Conservation (phyloP, 2,888 invertebrate species). For the Apamea epomidion region DNA sequence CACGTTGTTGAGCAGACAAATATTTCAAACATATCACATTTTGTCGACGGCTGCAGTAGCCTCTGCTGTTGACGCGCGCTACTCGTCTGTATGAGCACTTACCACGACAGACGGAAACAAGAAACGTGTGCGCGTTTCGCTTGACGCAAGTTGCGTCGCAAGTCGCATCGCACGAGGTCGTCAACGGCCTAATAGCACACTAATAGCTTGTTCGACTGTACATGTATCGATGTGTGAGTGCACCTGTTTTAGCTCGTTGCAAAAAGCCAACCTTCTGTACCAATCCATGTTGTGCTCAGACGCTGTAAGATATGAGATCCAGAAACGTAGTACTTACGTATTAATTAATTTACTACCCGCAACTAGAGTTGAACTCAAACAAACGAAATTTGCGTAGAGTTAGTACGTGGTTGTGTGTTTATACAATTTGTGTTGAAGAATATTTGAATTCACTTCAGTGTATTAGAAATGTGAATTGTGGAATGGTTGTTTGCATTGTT, state of each 20-base stretch:
- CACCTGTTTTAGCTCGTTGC: background rate
- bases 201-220: background rate
- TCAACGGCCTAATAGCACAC: no score
- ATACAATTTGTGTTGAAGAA: constrained; percentile 61
- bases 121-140: no score
- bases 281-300: background rate
- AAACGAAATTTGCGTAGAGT: constrained; percentile 55
- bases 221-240: background rate
- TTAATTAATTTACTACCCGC: constrained; percentile 74
- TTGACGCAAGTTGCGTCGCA: no score
- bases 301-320: constrained; percentile 62
- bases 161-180: no score
- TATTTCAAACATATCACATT: no score
- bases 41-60: no score
- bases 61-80: no score
- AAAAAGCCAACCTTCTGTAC: background rate
- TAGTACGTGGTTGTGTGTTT: constrained; percentile 45
- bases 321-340: constrained; percentile 66
- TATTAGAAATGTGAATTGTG: constrained; percentile 32
- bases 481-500: constrained; percentile 5
- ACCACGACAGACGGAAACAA: no score
- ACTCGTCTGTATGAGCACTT: no score
- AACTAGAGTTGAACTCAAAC: constrained; percentile 69
- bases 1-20: no score
- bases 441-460: constrained; percentile 59